A percentile compares a stretch with the other conserved stretches of the same genome.
These are phyloP conservation scores for Galeruca laticollis DNA, from an alignment of 2,888 invertebrate genomes.

Conservation along the genomic window DNA sequence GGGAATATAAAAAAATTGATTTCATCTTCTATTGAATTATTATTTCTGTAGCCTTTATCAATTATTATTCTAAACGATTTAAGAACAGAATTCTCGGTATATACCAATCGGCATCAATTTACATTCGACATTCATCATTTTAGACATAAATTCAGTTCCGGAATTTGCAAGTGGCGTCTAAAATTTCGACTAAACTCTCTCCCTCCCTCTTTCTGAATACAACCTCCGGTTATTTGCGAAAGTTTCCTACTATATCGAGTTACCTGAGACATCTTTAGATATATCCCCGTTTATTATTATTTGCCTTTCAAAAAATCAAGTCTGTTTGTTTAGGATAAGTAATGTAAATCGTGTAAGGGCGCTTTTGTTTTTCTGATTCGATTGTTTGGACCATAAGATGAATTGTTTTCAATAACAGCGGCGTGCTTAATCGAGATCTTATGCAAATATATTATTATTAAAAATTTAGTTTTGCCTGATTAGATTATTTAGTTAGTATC, in stretches of 20 bases:
- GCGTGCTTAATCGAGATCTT: neutral
- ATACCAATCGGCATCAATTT: conserved; percentile 24
- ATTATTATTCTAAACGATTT: too few species aligned
- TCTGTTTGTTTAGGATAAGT: conserved; percentile 24
- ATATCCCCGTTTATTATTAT: conserved; percentile 30
- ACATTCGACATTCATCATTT: conserved; percentile 34
- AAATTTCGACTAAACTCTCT: conserved; percentile 18
- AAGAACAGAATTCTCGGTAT: too few species aligned
- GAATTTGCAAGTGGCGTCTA: conserved; percentile 31
- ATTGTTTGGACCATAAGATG: conserved; percentile 5
- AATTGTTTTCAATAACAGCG: neutral
- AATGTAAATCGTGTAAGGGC: conserved; percentile 15
- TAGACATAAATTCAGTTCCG: conserved; percentile 22
- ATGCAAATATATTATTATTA: too few species aligned
- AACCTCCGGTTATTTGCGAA: conserved; percentile 32
- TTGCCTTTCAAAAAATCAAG: conserved; percentile 16
- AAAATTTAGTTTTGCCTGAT: too few species aligned
- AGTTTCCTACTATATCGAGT: conserved; percentile 33
- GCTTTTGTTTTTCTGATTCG: conserved; percentile 8
- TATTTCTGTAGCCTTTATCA: too few species aligned
- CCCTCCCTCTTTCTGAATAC: neutral
- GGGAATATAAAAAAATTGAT: too few species aligned
- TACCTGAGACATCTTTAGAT: conserved; percentile 31
- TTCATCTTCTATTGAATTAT: too few species aligned
- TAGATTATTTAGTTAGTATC: too few species aligned